Percentiles rank a stretch among this genome's conserved stretches.
These are phyloP conservation scores for Marcusenius ussheri DNA, from an alignment of 2,113 vertebrate genomes.

Conservation along the genomic window DNA sequence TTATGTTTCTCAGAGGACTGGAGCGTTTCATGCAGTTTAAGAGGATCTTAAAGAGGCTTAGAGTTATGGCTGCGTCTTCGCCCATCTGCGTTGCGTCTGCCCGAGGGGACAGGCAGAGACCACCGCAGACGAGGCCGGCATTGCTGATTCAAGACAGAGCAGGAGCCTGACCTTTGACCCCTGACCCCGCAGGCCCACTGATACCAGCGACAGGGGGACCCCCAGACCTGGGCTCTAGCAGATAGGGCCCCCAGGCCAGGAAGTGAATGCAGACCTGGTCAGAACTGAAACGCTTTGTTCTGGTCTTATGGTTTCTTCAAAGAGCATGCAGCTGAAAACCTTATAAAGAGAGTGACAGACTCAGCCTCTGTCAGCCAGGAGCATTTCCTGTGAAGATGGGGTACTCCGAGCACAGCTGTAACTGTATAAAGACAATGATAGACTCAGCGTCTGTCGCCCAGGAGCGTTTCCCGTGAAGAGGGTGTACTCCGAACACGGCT, in stretches of 20 bases:
- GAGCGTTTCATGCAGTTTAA: neutral
- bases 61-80: conserved; percentile 31
- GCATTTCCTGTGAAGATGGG: neutral
- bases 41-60: conserved; percentile 35
- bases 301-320: neutral
- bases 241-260: neutral
- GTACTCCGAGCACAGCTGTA: neutral
- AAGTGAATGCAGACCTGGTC: neutral
- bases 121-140: conserved; percentile 13
- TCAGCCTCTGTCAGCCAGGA: neutral
- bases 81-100: conserved; percentile 33
- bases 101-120: conserved; percentile 26
- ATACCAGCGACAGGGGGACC: neutral
- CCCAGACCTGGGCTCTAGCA: neutral
- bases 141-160: conserved; percentile 50
- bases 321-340: neutral
- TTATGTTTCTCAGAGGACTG: neutral
- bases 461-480: neutral
- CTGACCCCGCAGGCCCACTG: neutral
- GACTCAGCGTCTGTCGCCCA: neutral
- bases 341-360: neutral
- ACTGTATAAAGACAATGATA: neutral
- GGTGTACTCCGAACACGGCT: neutral
- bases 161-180: conserved; percentile 39
- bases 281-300: neutral